phyloP scores from a whole-genome alignment of 2,888 invertebrate species.

The Erebia epiphron region DNA sequence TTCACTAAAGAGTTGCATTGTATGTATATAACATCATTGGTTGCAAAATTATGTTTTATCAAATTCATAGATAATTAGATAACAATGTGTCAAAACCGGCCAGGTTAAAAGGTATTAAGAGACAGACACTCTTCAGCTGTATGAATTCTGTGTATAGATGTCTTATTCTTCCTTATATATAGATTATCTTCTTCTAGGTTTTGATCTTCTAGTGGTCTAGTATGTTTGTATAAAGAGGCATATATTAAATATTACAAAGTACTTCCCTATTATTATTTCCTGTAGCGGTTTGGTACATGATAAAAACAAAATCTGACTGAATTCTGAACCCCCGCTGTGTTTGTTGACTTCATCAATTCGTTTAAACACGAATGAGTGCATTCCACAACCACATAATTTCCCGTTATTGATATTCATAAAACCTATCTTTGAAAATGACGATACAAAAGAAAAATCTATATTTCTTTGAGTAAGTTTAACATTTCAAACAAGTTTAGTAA shows the following conservation, averaged over 20 bases:
- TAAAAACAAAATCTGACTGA: neutral
- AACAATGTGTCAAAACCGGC: no score
- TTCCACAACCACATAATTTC: neutral
- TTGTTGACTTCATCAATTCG: constrained; percentile 1
- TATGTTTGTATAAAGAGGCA: no score
- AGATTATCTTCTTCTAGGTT: neutral
- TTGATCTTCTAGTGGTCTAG: no score
- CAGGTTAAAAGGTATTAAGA: no score
- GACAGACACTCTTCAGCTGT: no score
- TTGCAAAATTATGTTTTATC: no score
- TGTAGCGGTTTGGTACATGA: neutral
- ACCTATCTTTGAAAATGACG: neutral
- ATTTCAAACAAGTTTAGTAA: neutral
- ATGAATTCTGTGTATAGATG: neutral
- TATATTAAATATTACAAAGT: no score
- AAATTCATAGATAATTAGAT: no score
- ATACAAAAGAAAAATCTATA: neutral
- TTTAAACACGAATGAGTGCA: neutral
- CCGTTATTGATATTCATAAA: constrained; percentile 4
- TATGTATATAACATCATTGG: no score
- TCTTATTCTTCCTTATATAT: neutral
- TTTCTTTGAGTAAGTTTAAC: neutral
- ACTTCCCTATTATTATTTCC: neutral
- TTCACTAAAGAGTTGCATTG: no score
- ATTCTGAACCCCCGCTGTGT: neutral